Evolutionary conservation across 1,140 invertebrate species (phyloP).

Genomic region (Megathymus violae): DNA sequence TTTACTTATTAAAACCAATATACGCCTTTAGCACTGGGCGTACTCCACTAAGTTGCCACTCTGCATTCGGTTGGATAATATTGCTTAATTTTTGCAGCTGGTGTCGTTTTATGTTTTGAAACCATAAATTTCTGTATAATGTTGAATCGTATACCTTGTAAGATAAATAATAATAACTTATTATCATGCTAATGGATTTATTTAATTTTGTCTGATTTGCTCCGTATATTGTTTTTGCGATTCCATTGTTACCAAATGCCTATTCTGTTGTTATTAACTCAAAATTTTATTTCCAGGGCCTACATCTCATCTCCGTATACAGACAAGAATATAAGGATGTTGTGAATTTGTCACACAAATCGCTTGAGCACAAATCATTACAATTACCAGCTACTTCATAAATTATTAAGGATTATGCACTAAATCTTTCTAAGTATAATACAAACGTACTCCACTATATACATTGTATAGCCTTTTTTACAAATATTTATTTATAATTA

Average conservation of each 20-base stretch:
- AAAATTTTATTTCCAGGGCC: conserved; percentile 76
- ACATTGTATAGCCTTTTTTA: conserved; percentile 72
- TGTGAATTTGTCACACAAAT: conserved; percentile 66
- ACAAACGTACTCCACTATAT: conserved; percentile 61
- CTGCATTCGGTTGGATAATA: neutral
- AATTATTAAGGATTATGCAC: conserved; percentile 50
- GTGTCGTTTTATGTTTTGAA: neutral
- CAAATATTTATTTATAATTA: conserved; percentile 69
- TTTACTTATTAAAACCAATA: conserved; percentile 5
- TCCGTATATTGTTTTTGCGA: conserved; percentile 13
- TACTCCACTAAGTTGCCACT: neutral
- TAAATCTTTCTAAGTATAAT: conserved; percentile 64
- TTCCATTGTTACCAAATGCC: conserved; percentile 26
- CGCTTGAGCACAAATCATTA: conserved; percentile 68
- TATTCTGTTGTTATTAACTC: conserved; percentile 23
- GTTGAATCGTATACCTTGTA: neutral
- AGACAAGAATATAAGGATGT: conserved; percentile 85
- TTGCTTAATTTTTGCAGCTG: neutral
- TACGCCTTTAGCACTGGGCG: neutral
- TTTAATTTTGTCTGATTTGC: conserved; percentile 8
- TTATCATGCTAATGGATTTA: neutral
- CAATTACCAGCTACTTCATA: conserved; percentile 52
- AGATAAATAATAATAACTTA: neutral
- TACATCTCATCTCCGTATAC: conserved; percentile 86
- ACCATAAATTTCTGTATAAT: too few relatives aligned